Conservation (phyloP, 2,797 vertebrate genomes). For the Dallia pectoralis region DNA sequence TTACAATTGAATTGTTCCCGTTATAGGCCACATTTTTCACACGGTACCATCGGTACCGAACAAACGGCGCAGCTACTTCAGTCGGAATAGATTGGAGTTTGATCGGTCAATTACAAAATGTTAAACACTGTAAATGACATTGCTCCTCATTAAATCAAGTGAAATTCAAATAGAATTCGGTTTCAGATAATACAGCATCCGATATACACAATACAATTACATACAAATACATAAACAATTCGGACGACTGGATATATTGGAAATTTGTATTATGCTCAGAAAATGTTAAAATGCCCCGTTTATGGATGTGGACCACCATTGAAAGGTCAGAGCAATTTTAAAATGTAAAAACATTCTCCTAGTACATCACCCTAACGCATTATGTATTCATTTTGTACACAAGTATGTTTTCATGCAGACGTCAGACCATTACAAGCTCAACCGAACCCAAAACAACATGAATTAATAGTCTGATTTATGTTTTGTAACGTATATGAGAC, state of each 20-base stretch:
- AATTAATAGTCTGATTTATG: neutral
- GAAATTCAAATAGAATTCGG: neutral
- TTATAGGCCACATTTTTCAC: no score
- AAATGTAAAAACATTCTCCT: neutral
- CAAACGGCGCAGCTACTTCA: no score
- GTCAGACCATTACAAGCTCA: slow-evolving; percentile 6
- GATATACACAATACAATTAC: neutral
- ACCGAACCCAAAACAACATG: slow-evolving; percentile 4
- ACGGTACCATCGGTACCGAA: no score
- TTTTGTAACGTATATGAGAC: neutral
- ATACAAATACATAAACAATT: neutral
- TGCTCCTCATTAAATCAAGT: neutral
- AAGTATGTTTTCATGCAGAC: neutral
- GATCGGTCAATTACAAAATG: neutral
- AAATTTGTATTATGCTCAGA: neutral
- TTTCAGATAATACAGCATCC: neutral
- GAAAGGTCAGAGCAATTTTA: slow-evolving; percentile 2
- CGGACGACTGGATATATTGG: neutral
- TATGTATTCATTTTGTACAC: neutral
- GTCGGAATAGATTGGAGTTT: neutral
- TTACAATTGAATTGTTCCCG: neutral
- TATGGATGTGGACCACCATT: neutral
- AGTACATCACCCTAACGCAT: slow-evolving; percentile 1
- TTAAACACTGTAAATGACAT: neutral
- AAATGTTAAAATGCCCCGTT: neutral